Percentiles rank a stretch among this genome's conserved stretches.
phyloP scores from a whole-genome alignment of 1,140 invertebrate genomes.

The Pteromalus puparum region DNA sequence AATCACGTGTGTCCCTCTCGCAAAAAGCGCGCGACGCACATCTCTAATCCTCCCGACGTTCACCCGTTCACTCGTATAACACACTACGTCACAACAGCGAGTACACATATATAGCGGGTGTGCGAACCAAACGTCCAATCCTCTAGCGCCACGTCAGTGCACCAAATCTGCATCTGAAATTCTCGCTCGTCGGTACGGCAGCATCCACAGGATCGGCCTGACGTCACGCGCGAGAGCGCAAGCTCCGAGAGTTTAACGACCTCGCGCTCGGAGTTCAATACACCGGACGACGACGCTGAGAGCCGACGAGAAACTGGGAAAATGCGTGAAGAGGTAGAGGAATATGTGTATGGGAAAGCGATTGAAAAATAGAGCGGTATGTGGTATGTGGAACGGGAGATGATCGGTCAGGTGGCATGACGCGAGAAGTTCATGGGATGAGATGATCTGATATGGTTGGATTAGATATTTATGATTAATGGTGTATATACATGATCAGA shows the following conservation, averaged over 20 bases:
- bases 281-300: conserved; percentile 55
- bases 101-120: conserved; percentile 55
- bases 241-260: conserved; percentile 67
- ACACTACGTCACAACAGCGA: conserved; percentile 63
- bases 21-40: too few relatives aligned
- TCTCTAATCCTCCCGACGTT: conserved; percentile 35
- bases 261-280: conserved; percentile 72
- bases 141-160: conserved; percentile 64
- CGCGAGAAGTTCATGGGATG: too few relatives aligned
- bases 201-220: conserved; percentile 57
- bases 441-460: too few relatives aligned
- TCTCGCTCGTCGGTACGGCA: background rate
- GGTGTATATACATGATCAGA: too few relatives aligned
- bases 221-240: conserved; percentile 64
- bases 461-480: too few relatives aligned
- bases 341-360: background rate
- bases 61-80: conserved; percentile 25
- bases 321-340: background rate
- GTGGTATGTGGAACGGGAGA: too few relatives aligned
- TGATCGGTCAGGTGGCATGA: too few relatives aligned
- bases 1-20: too few relatives aligned
- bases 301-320: conserved; percentile 19
- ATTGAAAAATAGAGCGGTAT: background rate
- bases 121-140: conserved; percentile 58
- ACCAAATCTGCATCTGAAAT: background rate